Base-by-base conservation (phyloP, 1,140 invertebrate genomes). In the Bombus turneri region DNA sequence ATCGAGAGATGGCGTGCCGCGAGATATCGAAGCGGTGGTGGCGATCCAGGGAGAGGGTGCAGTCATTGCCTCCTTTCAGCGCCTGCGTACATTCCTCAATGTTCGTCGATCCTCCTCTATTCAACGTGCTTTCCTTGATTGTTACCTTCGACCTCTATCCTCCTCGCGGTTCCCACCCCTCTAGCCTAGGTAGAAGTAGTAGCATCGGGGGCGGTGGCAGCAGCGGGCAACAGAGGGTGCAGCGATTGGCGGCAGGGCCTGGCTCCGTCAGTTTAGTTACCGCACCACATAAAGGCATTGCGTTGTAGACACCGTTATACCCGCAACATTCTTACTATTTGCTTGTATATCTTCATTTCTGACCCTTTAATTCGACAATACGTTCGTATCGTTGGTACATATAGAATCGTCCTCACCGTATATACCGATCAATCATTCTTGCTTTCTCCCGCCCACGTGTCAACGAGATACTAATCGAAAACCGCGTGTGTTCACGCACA, bases 231-330 rank as follows among this genome's bases (percentile, higher is more conserved):
- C 78, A 71, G 81, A 85, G 92, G 94, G 93, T 93, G 93, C 92
- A 94, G 87, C 89, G 92, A 91, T 90, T 92, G 91, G 90, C 92
- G 90, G 90, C 86, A 69, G 83, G 57, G 81, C 72, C 80, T 78
- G 57, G 87, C 84, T 86, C 92, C 93, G 92, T 94, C 95, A 95
- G 95, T 96, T 96, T 96, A 95, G 95, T 95, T 96, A 95, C 94
- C 95, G 95, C 95, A 96, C 95, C 93, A 95, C 95, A 94, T 94
- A 94, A 95, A 95, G 94, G 93, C 95, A 95, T 95, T 95, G 94
- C 94, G 94, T 95, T 95, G 93, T 95, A 94, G 94, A 95, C 94
- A 94, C 94, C 94, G 93, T 95, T 94, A 90, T 86, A 92, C 92
- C 94, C 93, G 93, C 93, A 94, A 95, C 92, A 94, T 94, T 95